A percentile compares a stretch with the other conserved stretches of the same genome.
Evolutionary conservation across 2,113 vertebrate species (phyloP).

Genomic region (Petroica traversi): DNA sequence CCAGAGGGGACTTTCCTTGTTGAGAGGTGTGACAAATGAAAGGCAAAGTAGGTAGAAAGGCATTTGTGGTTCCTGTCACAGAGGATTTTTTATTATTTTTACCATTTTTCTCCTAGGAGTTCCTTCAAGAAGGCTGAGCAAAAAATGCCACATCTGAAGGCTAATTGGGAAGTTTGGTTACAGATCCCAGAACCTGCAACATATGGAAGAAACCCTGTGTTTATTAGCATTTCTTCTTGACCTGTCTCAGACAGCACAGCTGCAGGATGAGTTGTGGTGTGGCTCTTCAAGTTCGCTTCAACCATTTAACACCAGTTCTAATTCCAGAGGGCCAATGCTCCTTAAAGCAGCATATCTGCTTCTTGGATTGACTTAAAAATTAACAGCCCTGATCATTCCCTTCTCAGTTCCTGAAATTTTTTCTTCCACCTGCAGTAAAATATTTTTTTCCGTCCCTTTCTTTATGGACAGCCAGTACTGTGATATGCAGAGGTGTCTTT

Average conservation of each 20-base stretch:
- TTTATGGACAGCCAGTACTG: neutral
- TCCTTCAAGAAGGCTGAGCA: neutral
- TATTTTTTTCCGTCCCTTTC: neutral
- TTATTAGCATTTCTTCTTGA: neutral
- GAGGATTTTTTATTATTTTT: neutral
- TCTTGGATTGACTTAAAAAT: neutral
- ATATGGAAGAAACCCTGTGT: neutral
- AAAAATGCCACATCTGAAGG: neutral
- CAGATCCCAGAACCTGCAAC: neutral
- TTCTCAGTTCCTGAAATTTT: neutral
- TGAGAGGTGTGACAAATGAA: neutral
- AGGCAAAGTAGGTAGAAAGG: neutral
- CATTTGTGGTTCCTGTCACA: neutral
- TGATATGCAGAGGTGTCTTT: neutral
- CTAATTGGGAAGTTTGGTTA: neutral
- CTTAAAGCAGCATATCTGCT: fast-evolving
- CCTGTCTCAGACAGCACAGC: neutral
- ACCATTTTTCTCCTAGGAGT: neutral
- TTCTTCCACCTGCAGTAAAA: neutral
- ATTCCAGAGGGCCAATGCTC: neutral
- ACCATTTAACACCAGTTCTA: neutral
- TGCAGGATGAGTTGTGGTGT: neutral
- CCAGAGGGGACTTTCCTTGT: neutral
- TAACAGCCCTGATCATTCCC: neutral
- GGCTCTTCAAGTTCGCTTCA: neutral